phyloP scores from a whole-genome alignment of 2,113 vertebrate genomes.

The Elephantulus edwardii region DNA sequence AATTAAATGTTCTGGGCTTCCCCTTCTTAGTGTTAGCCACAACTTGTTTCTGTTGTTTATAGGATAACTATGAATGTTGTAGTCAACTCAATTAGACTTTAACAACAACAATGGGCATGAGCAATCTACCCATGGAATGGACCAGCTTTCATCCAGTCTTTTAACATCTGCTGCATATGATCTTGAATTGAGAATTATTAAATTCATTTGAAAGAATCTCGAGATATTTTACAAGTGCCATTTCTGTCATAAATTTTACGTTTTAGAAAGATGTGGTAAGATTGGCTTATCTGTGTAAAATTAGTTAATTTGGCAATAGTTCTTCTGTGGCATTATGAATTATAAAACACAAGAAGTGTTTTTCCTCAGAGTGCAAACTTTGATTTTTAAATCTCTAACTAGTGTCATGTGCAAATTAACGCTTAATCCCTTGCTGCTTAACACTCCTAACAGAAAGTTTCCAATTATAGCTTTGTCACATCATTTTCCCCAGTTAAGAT shows the following conservation, averaged over 20 bases:
- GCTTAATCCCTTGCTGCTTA: constrained; percentile 30
- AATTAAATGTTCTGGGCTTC: too few relatives aligned
- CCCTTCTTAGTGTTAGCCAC: too few relatives aligned
- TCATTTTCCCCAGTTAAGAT: constrained; percentile 53
- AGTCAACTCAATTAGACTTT: too few relatives aligned
- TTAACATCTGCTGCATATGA: not conserved
- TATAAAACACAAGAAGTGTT: constrained; percentile 56
- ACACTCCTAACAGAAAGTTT: constrained; percentile 11
- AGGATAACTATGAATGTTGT: too few relatives aligned
- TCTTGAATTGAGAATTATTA: constrained; percentile 36
- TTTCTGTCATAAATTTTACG: constrained; percentile 42
- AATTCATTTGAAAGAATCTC: constrained; percentile 42
- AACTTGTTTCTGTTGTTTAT: too few relatives aligned
- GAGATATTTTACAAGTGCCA: constrained; percentile 34
- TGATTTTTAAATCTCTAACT: constrained; percentile 49
- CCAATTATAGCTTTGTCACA: constrained; percentile 49
- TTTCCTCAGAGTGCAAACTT: constrained; percentile 47
- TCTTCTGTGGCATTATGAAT: constrained; percentile 16
- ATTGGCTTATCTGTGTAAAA: constrained; percentile 50
- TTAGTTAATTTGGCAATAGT: constrained; percentile 55
- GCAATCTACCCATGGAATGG: not conserved
- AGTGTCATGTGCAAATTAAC: constrained; percentile 33
- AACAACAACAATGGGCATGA: not conserved
- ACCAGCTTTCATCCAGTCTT: not conserved
- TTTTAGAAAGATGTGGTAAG: constrained; percentile 29